Conservation (phyloP, 2,113 vertebrate species). For the Echinops telfairi region DNA sequence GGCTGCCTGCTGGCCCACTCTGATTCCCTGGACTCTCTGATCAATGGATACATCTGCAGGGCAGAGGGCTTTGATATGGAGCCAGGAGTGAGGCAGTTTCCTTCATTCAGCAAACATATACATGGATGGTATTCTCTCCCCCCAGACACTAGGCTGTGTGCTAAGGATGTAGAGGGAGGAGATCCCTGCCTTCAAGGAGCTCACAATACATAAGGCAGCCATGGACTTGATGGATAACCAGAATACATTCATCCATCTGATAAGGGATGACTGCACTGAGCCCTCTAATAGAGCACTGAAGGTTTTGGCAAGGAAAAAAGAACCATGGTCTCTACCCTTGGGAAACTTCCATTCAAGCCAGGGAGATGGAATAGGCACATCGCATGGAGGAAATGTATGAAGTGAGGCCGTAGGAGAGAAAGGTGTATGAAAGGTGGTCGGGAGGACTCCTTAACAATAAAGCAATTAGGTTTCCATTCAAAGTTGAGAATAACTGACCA, state of each 20-base stretch:
- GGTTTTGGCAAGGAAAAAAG: neutral
- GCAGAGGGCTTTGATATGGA: neutral
- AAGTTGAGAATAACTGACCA: neutral
- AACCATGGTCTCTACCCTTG: neutral
- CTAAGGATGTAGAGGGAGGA: neutral
- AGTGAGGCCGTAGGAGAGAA: neutral
- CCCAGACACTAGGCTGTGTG: neutral
- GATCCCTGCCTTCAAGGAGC: neutral
- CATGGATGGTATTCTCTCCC: neutral
- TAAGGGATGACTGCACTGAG: neutral
- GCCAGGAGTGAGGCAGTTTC: neutral
- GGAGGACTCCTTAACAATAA: neutral
- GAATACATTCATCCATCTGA: neutral
- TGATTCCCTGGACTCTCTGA: neutral
- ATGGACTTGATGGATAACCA: too few species aligned
- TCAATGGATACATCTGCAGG: neutral
- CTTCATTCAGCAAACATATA: neutral
- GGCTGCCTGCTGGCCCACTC: neutral
- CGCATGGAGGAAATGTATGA: neutral
- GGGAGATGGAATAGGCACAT: neutral
- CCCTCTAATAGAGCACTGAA: neutral
- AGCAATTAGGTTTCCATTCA: neutral
- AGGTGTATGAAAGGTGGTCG: neutral
- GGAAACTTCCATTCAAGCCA: neutral
- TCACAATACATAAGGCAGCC: neutral